A percentile compares a stretch with the other conserved stretches of the same genome.
Evolutionary conservation across 2,797 vertebrate species (phyloP).

Genomic region (Acrossocheilus fasciatus): DNA sequence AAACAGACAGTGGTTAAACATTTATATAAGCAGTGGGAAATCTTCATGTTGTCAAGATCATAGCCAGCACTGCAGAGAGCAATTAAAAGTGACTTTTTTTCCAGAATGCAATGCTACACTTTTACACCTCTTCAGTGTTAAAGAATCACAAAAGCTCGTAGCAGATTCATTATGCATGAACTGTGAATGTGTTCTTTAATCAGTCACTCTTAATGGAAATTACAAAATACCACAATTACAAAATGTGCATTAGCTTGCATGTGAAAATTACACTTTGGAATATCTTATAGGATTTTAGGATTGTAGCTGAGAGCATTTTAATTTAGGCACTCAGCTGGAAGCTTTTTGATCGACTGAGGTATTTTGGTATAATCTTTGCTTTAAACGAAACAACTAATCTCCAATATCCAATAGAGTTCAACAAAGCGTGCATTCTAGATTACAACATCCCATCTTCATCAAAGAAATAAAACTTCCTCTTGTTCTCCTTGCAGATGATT

Average conservation of each 20-base stretch:
- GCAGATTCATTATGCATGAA: background rate
- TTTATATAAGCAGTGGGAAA: constrained; percentile 22
- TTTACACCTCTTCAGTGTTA: background rate
- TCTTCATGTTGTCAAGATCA: background rate
- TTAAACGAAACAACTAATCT: background rate
- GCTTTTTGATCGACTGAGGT: background rate
- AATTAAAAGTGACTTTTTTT: background rate
- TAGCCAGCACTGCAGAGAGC: background rate
- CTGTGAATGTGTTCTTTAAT: background rate
- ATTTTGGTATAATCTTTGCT: background rate
- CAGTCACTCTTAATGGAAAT: background rate
- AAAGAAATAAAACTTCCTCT: background rate
- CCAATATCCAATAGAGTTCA: background rate
- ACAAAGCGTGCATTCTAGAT: background rate
- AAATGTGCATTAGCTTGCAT: background rate
- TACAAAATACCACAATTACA: background rate
- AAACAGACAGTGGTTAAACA: constrained; percentile 24
- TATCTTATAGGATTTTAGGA: background rate
- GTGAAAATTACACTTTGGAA: background rate
- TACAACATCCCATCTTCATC: background rate
- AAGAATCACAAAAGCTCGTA: background rate
- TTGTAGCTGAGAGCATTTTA: background rate
- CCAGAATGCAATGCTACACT: background rate
- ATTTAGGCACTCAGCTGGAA: background rate
- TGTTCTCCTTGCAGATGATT: background rate